phyloP scores from a whole-genome alignment of 2,888 invertebrate genomes.

The Blastobasis adustella region DNA sequence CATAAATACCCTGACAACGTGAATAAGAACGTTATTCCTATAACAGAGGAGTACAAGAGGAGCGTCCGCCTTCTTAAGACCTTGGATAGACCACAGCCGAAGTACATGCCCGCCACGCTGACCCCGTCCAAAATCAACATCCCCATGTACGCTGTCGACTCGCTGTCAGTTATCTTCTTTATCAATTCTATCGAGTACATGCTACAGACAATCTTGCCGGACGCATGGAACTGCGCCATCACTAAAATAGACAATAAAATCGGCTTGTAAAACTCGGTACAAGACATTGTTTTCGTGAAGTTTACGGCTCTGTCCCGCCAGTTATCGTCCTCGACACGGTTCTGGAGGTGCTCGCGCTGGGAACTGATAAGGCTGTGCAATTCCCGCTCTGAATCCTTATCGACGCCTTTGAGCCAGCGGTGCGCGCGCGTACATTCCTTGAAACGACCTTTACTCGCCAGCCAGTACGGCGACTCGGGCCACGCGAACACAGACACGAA shows the following conservation, averaged over 20 bases:
- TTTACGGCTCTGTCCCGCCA: neutral
- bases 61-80: constrained; percentile 11
- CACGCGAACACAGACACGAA: constrained; percentile 11
- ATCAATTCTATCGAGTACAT: constrained; percentile 18
- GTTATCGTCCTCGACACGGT: neutral
- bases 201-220: constrained; percentile 15
- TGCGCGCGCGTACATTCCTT: constrained; percentile 14
- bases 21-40: constrained; percentile 19
- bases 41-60: constrained; percentile 6
- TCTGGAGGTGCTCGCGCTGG: neutral
- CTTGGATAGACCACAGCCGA: constrained; percentile 11
- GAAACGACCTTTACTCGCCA: constrained; percentile 14
- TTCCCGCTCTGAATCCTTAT: neutral
- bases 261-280: constrained; percentile 2
- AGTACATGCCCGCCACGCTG: constrained; percentile 12
- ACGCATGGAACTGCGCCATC: constrained; percentile 7
- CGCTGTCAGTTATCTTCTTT: constrained; percentile 14
- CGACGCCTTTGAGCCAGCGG: constrained; percentile 17
- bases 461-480: constrained; percentile 19
- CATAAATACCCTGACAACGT: constrained; percentile 8
- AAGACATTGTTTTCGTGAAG: neutral
- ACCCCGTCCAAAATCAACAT: constrained; percentile 20
- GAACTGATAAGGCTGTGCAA: neutral
- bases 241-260: constrained; percentile 1
- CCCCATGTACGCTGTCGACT: constrained; percentile 15